phyloP scores from a whole-genome alignment of 2,113 vertebrate genomes.

The Trematomus loennbergii region DNA sequence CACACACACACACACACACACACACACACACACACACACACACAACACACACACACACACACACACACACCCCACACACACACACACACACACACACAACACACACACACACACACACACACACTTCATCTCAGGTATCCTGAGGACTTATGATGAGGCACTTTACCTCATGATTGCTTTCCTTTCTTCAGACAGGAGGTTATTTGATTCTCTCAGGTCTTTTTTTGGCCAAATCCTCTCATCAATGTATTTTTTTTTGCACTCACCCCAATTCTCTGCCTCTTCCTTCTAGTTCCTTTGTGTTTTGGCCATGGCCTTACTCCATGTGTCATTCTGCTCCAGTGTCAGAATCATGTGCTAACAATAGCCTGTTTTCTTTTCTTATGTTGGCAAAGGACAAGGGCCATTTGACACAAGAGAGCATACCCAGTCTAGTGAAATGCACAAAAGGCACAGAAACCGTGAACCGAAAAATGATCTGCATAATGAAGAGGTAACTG shows the following conservation, averaged over 20 bases:
- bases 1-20: slow-evolving; percentile 11
- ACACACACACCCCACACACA: not conserved
- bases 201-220: slow-evolving; percentile 3
- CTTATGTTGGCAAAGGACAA: too few relatives aligned
- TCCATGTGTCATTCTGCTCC: slow-evolving; percentile 11
- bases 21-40: not conserved
- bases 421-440: too few relatives aligned
- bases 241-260: slow-evolving; percentile 1
- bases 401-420: too few relatives aligned
- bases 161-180: slow-evolving; percentile 45
- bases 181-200: slow-evolving; percentile 9
- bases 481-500: too few relatives aligned
- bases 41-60: not conserved
- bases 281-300: not conserved
- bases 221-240: not conserved
- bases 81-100: not conserved
- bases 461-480: too few relatives aligned
- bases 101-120: not conserved
- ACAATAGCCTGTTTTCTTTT: slow-evolving; percentile 22
- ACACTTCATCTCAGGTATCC: slow-evolving; percentile 18
- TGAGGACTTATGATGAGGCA: slow-evolving; percentile 7
- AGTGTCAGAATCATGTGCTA: slow-evolving; percentile 19
- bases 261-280: not conserved
- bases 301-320: not conserved
- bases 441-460: too few relatives aligned